Percentiles rank a stretch among this genome's conserved stretches.
These are phyloP conservation scores for Pocillopora grandis DNA, from an alignment of 92 coral and sea anemone genomes.

Conservation along the genomic window DNA sequence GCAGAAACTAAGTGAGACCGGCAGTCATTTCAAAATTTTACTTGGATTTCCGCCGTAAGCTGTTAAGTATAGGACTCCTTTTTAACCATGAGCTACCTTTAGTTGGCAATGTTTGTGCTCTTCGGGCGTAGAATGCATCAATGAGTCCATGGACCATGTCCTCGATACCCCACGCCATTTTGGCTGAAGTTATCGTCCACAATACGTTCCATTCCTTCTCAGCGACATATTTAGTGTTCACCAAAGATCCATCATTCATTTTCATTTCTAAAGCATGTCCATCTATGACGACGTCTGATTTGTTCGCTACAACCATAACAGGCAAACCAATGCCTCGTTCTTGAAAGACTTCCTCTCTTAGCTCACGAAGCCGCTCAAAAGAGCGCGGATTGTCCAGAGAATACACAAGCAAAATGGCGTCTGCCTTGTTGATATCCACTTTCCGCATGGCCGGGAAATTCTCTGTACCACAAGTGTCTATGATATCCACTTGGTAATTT, in stretches of 20 bases:
- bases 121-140: conserved; percentile 57
- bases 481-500: conserved; percentile 80
- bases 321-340: conserved; percentile 67
- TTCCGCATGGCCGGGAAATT: conserved; percentile 89
- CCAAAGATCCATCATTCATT: conserved; percentile 47
- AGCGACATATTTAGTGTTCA: conserved; percentile 66
- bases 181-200: conserved; percentile 77
- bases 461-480: conserved; percentile 89
- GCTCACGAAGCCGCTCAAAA: conserved; percentile 63
- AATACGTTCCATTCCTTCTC: conserved; percentile 68
- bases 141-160: conserved; percentile 64
- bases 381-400: conserved; percentile 75
- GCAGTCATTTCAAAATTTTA: background rate
- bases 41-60: conserved; percentile 31
- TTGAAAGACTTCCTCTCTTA: conserved; percentile 75
- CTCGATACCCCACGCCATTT: conserved; percentile 67
- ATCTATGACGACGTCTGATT: conserved; percentile 73
- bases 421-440: conserved; percentile 83
- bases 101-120: conserved; percentile 48
- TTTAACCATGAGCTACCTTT: conserved; percentile 68
- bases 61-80: conserved; percentile 52
- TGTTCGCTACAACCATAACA: conserved; percentile 86
- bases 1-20: background rate
- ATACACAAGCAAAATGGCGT: conserved; percentile 78
- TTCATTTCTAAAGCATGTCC: conserved; percentile 65